Conservation (phyloP, 64 coral and sea anemone species). For the Catalaphyllia jardinei region DNA sequence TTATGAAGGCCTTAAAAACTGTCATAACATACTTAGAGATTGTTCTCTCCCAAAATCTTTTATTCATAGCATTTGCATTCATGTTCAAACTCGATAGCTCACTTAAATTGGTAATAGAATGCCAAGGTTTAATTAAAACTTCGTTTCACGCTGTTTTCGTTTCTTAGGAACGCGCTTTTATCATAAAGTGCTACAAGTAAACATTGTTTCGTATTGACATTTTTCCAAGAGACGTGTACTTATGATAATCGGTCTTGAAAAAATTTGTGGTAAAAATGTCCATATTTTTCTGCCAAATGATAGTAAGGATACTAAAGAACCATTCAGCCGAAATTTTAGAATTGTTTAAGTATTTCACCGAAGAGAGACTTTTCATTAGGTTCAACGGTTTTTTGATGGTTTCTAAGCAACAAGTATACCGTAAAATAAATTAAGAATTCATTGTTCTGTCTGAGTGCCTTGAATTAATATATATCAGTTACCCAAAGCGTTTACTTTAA, state of each 20-base stretch:
- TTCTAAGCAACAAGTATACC: conserved; percentile 18
- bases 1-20: no score
- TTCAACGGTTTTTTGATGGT: background rate
- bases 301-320: background rate
- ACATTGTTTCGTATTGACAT: background rate
- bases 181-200: background rate
- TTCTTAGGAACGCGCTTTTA: conserved; percentile 4
- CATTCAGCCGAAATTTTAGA: background rate
- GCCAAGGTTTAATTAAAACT: background rate
- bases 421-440: conserved; percentile 3
- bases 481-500: conserved; percentile 14
- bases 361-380: background rate
- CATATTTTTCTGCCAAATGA: no score
- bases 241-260: no score
- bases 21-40: no score
- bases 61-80: background rate
- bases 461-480: background rate
- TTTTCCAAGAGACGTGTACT: no score
- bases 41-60: no score
- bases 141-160: background rate
- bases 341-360: background rate
- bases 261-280: no score
- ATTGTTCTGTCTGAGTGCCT: background rate
- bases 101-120: background rate
- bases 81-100: background rate